Conservation (phyloP, 2,113 vertebrate species). For the Sylvicapra grimmia region DNA sequence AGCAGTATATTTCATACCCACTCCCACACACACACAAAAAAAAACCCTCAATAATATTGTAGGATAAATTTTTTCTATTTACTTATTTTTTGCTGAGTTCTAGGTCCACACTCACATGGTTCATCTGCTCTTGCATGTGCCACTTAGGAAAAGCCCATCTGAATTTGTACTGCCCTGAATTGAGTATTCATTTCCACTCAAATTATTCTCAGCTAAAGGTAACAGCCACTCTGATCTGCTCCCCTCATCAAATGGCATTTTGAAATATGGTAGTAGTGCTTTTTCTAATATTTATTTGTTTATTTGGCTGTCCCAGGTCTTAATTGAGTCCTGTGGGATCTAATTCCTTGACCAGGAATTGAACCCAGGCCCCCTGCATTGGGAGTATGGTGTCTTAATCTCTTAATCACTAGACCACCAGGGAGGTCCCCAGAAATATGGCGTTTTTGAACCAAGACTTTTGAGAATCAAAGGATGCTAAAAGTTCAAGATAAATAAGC, state of each 20-base stretch:
- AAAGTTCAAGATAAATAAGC: not conserved
- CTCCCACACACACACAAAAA: rapidly evolving
- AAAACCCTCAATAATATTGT: not conserved
- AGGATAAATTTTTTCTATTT: not conserved
- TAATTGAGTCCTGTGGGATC: not conserved
- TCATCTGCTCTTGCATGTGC: not conserved
- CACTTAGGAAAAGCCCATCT: not conserved
- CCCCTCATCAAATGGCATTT: not conserved
- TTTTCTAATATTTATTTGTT: not conserved
- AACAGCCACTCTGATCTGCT: no score
- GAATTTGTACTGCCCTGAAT: not conserved
- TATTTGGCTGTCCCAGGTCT: not conserved
- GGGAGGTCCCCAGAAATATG: not conserved
- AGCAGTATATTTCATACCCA: not conserved
- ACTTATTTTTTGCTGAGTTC: not conserved
- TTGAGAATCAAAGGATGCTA: not conserved
- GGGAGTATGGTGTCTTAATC: not conserved
- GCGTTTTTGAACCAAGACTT: not conserved
- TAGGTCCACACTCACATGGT: not conserved
- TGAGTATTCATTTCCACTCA: not conserved
- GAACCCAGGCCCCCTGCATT: not conserved
- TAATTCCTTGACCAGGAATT: not conserved
- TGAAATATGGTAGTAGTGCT: not conserved
- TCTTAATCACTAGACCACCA: not conserved
- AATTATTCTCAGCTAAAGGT: not conserved